Evolutionary conservation across 2,888 invertebrate species (phyloP).

Genomic region (Agrenia bidenticulata): DNA sequence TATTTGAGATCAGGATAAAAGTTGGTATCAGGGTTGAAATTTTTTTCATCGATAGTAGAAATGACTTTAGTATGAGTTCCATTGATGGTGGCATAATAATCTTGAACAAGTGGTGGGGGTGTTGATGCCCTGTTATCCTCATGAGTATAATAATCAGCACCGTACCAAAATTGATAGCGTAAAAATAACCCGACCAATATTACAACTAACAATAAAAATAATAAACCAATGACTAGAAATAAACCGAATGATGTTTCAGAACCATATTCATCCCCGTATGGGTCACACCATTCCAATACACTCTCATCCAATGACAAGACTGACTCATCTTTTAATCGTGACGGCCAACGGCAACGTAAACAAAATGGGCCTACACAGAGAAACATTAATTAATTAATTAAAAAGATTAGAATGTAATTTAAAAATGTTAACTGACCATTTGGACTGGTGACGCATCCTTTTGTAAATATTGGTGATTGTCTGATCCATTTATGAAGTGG

Average conservation of each 20-base stretch:
- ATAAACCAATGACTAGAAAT: constrained; percentile 61
- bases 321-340: constrained; percentile 15
- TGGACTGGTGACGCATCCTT: constrained; percentile 24
- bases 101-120: too few species aligned
- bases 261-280: constrained; percentile 55
- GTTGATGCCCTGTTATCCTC: constrained; percentile 64
- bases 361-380: constrained; percentile 29
- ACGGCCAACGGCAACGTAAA: constrained; percentile 30
- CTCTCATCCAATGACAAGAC: constrained; percentile 33
- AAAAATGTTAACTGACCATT: too few species aligned
- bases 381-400: too few species aligned
- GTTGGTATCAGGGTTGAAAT: constrained; percentile 35
- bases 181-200: constrained; percentile 59
- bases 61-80: constrained; percentile 28
- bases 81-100: constrained; percentile 21
- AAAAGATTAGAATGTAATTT: too few species aligned
- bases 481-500: constrained; percentile 50
- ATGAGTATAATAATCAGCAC: constrained; percentile 75
- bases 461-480: constrained; percentile 16
- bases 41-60: constrained; percentile 32
- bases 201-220: constrained; percentile 60
- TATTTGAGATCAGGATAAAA: constrained; percentile 39
- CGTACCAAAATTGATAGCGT: constrained; percentile 62
- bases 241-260: constrained; percentile 62
- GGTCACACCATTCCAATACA: constrained; percentile 53